Percentiles rank a stretch among this genome's conserved stretches.
Evolutionary conservation across 2,888 invertebrate genomes (phyloP).

Genomic region (Iphiclides podalirius): DNA sequence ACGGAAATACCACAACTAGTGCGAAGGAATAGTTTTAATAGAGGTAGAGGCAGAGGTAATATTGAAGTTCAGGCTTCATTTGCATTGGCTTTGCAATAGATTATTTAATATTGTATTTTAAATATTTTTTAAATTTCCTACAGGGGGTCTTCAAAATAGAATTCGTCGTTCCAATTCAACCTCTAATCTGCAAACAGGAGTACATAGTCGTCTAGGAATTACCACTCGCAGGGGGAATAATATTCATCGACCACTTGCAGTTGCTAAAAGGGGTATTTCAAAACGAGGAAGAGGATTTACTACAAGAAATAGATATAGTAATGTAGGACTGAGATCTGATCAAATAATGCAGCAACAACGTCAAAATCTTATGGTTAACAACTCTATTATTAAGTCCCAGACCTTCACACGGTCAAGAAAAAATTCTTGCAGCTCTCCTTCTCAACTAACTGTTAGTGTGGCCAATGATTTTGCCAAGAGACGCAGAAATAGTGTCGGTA

Average conservation of each 20-base stretch:
- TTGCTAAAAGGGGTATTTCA: slow-evolving; percentile 66
- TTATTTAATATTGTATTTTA: no score
- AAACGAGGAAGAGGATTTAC: slow-evolving; percentile 64
- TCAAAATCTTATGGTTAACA: slow-evolving; percentile 45
- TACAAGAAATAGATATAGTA: slow-evolving; percentile 61
- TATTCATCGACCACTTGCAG: slow-evolving; percentile 53
- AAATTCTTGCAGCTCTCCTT: slow-evolving; percentile 60
- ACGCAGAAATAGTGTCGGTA: slow-evolving; percentile 67
- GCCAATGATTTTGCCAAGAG: slow-evolving; percentile 65
- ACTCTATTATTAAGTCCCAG: slow-evolving; percentile 63
- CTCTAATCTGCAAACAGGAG: slow-evolving; percentile 43
- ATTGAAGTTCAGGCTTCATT: background rate
- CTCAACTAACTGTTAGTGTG: slow-evolving; percentile 69
- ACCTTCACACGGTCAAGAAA: slow-evolving; percentile 71
- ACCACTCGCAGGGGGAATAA: slow-evolving; percentile 51
- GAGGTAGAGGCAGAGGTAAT: slow-evolving; percentile 35
- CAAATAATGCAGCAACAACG: slow-evolving; percentile 64
- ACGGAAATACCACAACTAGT: slow-evolving; percentile 51
- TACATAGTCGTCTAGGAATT: slow-evolving; percentile 66
- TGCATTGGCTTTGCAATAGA: no score
- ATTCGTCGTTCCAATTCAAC: slow-evolving; percentile 53
- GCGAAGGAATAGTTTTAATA: slow-evolving; percentile 45
- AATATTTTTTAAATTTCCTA: slow-evolving; percentile 24
- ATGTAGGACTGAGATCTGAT: slow-evolving; percentile 70
- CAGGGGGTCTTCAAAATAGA: slow-evolving; percentile 55